phyloP scores from a whole-genome alignment of 2,113 vertebrate genomes.

The Pholis gunnellus region DNA sequence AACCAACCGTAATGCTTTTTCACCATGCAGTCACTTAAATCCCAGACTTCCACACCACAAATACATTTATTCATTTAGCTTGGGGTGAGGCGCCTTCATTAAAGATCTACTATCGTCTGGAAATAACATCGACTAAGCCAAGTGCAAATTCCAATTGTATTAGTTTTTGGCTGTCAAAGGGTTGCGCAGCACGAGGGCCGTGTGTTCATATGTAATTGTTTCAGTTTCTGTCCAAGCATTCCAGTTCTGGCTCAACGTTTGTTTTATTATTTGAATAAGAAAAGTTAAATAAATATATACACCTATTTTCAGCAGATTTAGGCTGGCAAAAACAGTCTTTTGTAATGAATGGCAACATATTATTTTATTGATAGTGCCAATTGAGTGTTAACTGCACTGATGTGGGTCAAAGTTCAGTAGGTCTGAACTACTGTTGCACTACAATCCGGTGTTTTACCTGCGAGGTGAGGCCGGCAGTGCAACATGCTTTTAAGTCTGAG shows the following conservation, averaged over 20 bases:
- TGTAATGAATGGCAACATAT: neutral
- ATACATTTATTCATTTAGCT: neutral
- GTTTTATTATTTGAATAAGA: neutral
- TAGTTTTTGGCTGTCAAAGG: neutral
- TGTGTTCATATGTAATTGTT: neutral
- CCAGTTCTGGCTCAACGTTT: neutral
- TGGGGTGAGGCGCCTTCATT: neutral
- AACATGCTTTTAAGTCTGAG: neutral
- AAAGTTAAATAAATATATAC: neutral
- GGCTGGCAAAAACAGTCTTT: neutral
- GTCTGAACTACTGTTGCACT: neutral
- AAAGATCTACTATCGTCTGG: neutral
- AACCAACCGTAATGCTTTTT: neutral
- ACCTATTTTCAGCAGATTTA: neutral
- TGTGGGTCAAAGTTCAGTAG: neutral
- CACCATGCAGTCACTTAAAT: neutral
- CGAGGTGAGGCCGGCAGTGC: neutral
- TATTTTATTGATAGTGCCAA: neutral
- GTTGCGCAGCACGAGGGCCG: neutral
- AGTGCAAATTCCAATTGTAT: neutral
- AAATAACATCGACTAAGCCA: neutral
- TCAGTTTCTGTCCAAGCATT: neutral
- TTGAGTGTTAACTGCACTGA: neutral
- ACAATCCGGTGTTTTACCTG: neutral
- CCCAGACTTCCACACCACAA: neutral